Evolutionary conservation across 2,113 vertebrate species (phyloP).

Genomic region (Camelus dromedarius): DNA sequence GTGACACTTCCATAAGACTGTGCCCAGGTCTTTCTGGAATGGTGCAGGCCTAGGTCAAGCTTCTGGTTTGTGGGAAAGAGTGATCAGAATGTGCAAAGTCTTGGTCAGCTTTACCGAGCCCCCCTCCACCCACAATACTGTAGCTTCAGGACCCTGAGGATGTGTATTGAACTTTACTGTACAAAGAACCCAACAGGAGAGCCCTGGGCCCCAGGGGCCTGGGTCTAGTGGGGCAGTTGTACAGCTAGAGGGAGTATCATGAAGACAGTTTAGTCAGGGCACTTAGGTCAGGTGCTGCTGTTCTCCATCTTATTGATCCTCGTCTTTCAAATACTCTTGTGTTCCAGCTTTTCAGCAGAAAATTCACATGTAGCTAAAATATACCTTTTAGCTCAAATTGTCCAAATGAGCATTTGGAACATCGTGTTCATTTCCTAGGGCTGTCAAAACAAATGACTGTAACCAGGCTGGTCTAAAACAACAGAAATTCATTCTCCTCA

Average conservation of each 20-base stretch:
- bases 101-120: not conserved
- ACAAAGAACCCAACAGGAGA: not conserved
- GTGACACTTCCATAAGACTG: not conserved
- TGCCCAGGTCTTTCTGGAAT: not conserved
- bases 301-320: not conserved
- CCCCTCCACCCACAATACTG: not conserved
- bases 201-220: not conserved
- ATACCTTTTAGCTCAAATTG: not conserved
- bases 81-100: not conserved
- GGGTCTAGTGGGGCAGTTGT: not conserved
- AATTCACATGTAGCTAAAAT: not conserved
- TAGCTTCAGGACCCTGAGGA: not conserved
- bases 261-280: not conserved
- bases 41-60: not conserved
- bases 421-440: not conserved
- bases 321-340: not conserved
- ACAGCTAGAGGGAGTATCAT: not conserved
- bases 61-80: not conserved
- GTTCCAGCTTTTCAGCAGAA: not conserved
- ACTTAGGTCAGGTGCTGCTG: not conserved
- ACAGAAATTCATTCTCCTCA: constrained; percentile 7
- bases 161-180: not conserved
- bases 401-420: not conserved
- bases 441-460: not conserved
- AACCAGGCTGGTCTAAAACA: not conserved